Conservation (phyloP, 2,888 invertebrate genomes). For the Ophion ellenae region DNA sequence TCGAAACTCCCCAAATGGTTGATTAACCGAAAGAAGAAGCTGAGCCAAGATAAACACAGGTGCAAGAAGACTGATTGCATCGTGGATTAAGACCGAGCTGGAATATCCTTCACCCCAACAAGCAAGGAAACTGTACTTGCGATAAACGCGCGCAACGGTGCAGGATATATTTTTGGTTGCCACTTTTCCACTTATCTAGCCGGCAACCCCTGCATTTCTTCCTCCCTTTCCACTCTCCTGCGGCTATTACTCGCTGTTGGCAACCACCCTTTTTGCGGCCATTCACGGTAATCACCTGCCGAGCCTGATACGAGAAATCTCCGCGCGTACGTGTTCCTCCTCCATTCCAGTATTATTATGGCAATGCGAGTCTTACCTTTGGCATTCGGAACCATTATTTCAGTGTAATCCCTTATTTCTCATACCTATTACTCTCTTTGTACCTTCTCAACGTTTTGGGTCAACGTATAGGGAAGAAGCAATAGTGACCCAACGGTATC, state of each 20-base stretch:
- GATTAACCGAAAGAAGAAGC: slow-evolving; percentile 1
- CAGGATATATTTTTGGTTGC: slow-evolving; percentile 49
- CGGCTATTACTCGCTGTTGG: slow-evolving; percentile 41
- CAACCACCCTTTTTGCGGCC: slow-evolving; percentile 36
- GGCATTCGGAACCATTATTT: slow-evolving; percentile 19
- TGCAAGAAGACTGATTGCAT: slow-evolving; percentile 45
- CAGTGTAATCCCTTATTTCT: slow-evolving; percentile 5
- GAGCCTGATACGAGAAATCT: slow-evolving; percentile 32
- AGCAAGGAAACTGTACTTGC: slow-evolving; percentile 38
- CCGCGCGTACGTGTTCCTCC: slow-evolving; percentile 23
- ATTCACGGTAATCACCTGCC: slow-evolving; percentile 47
- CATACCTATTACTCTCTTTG: background rate
- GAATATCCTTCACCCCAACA: slow-evolving; percentile 35
- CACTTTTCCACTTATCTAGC: slow-evolving; percentile 56
- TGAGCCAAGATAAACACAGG: slow-evolving; percentile 34
- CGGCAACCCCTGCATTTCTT: slow-evolving; percentile 36
- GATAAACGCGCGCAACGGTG: slow-evolving; percentile 36
- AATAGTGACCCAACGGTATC: background rate
- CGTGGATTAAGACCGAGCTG: slow-evolving; percentile 43
- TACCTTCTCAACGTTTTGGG: background rate
- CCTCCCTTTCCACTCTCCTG: slow-evolving; percentile 2
- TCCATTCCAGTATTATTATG: slow-evolving; percentile 13
- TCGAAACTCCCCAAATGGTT: slow-evolving; percentile 8
- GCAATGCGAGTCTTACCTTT: slow-evolving; percentile 14
- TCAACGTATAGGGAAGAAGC: no score